These are phyloP conservation scores for Florisuga fusca DNA, from an alignment of 2,797 vertebrate genomes.

Conservation along the genomic window DNA sequence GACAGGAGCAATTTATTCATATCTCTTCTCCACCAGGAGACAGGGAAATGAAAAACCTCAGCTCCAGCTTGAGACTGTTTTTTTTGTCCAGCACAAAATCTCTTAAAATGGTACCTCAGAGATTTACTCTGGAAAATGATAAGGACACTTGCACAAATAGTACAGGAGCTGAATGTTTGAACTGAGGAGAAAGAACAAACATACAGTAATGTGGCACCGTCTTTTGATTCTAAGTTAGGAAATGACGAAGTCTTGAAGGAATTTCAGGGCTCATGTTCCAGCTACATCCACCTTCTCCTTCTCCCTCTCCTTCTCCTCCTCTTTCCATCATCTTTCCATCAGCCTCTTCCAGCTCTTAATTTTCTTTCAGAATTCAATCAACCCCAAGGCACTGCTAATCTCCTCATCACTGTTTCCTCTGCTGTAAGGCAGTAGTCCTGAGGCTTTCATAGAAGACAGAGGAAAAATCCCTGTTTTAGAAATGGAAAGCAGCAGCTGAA, in stretches of 20 bases:
- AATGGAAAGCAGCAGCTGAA: not conserved
- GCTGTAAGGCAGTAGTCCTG: not conserved
- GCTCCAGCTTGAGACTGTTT: not conserved
- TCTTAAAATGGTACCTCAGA: not conserved
- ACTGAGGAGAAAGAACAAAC: not conserved
- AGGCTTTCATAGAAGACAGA: not conserved
- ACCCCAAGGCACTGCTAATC: not conserved
- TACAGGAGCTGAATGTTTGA: not conserved
- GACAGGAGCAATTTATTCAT: not conserved
- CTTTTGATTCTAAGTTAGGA: not conserved
- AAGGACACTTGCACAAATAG: fast-evolving
- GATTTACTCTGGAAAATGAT: not conserved
- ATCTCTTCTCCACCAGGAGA: not conserved
- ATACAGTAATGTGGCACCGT: not conserved
- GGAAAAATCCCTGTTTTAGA: not conserved
- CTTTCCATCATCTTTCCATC: not conserved
- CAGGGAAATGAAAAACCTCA: not conserved
- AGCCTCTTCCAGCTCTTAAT: not conserved
- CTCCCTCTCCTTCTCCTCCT: not conserved
- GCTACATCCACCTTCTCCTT: not conserved
- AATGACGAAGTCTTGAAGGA: not conserved
- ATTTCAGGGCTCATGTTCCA: not conserved
- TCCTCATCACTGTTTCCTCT: not conserved
- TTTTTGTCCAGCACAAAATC: not conserved
- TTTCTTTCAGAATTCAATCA: not conserved